Conservation (phyloP, 1,140 invertebrate genomes). For the Lasioglossum albipes region DNA sequence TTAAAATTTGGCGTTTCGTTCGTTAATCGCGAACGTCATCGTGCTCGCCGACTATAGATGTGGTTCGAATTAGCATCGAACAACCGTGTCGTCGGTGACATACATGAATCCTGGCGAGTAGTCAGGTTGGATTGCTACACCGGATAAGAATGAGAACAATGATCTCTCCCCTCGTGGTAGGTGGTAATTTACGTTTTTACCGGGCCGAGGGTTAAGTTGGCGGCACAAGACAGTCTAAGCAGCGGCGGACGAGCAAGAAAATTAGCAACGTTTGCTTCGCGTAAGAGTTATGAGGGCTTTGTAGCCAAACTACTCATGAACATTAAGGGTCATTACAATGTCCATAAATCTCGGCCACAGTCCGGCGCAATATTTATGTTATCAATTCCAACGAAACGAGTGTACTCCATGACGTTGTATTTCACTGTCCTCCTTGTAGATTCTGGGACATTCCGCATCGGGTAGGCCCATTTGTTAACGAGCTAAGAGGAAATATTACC, state of each 20-base stretch:
- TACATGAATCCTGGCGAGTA: slow-evolving; percentile 38
- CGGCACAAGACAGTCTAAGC: slow-evolving; percentile 52
- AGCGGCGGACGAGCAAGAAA: slow-evolving; percentile 58
- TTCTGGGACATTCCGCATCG: not conserved
- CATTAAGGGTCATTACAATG: slow-evolving; percentile 78
- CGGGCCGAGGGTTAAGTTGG: slow-evolving; percentile 39
- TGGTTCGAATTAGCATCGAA: not conserved
- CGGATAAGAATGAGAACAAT: slow-evolving; percentile 60
- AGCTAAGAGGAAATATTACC: no score
- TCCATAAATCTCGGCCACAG: slow-evolving; percentile 72
- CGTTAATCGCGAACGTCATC: not conserved
- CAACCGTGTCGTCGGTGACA: not conserved
- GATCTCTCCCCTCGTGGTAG: slow-evolving; percentile 39
- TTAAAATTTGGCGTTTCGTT: not conserved
- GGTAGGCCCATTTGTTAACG: no score
- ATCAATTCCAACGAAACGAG: slow-evolving; percentile 67
- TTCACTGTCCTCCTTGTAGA: not conserved
- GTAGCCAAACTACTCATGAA: slow-evolving; percentile 74
- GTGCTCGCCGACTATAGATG: not conserved
- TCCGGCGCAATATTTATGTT: slow-evolving; percentile 73
- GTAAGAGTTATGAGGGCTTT: slow-evolving; percentile 72
- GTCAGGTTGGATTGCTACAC: slow-evolving; percentile 1
- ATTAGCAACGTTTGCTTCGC: slow-evolving; percentile 70
- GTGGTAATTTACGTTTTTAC: slow-evolving; percentile 65
- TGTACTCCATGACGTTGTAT: not conserved